Evolutionary conservation across 35 echinoderm and acorn worm genomes (phyloP).

Genomic region (Ophiothrix spiculata): DNA sequence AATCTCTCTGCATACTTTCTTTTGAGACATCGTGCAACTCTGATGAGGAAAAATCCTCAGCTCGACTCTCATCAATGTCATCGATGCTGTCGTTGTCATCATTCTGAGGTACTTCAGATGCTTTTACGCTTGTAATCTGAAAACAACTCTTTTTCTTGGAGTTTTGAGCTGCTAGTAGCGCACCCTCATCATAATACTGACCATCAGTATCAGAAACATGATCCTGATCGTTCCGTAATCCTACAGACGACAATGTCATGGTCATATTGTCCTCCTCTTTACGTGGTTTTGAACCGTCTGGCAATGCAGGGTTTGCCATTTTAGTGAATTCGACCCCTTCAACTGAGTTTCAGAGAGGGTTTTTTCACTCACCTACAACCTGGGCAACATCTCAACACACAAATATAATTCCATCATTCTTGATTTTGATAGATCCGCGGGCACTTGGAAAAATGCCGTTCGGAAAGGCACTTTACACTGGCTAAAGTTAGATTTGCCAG

Average conservation of each 20-base stretch:
- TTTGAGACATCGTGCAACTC: constrained; percentile 70
- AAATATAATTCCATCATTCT: constrained; percentile 5
- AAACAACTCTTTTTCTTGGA: constrained; percentile 87
- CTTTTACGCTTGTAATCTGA: constrained; percentile 93
- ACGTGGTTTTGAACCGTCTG: constrained; percentile 28
- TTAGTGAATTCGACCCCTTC: constrained; percentile 11
- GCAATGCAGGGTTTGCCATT: constrained; percentile 46
- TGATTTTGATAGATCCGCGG: neutral
- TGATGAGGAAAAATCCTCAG: constrained; percentile 81
- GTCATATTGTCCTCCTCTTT: constrained; percentile 40
- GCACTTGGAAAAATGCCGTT: neutral
- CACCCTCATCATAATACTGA: constrained; percentile 2
- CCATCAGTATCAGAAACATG: constrained; percentile 26
- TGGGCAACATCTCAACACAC: neutral
- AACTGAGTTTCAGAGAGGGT: constrained; percentile 2
- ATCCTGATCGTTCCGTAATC: constrained; percentile 31
- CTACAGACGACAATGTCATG: constrained; percentile 24
- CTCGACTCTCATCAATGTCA: constrained; percentile 93
- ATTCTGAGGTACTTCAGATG: constrained; percentile 46
- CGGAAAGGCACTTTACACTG: constrained; percentile 9
- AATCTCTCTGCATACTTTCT: constrained; percentile 64
- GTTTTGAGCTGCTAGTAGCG: neutral
- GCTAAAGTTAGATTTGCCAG: neutral
- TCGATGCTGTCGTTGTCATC: constrained; percentile 92
- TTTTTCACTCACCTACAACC: neutral